These are phyloP conservation scores for Scelioninae gen. 2 DNA, from an alignment of 2,888 invertebrate genomes.

Conservation along the genomic window DNA sequence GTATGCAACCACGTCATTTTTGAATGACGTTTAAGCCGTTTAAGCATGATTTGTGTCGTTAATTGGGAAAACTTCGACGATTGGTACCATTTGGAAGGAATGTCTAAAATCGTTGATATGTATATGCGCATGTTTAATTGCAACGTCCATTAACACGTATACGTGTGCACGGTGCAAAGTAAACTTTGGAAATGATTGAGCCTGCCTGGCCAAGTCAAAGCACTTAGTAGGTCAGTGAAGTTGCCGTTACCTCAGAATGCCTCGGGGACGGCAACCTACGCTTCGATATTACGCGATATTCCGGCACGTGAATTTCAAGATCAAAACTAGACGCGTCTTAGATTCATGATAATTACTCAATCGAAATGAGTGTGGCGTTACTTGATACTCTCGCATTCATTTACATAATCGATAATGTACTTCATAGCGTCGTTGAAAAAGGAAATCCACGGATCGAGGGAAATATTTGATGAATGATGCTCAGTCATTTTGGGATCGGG, in stretches of 20 bases:
- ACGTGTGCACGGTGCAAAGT: constrained; percentile 6
- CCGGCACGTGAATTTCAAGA: constrained; percentile 34
- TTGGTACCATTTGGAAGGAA: constrained; percentile 1
- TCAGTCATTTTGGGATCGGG: no score
- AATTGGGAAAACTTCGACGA: background rate
- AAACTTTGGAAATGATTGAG: constrained; percentile 33
- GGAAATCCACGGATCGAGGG: background rate
- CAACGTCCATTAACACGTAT: constrained; percentile 21
- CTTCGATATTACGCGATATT: constrained; percentile 45
- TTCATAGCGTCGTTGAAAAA: background rate
- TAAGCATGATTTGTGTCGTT: no score
- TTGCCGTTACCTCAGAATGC: constrained; percentile 67
- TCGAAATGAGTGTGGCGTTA: constrained; percentile 14
- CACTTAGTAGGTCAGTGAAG: constrained; percentile 66
- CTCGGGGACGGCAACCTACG: constrained; percentile 56
- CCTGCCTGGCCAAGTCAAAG: constrained; percentile 29
- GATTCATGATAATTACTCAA: constrained; percentile 15
- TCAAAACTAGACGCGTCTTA: constrained; percentile 15
- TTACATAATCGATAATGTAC: background rate
- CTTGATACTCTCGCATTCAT: background rate
- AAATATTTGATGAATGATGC: background rate
- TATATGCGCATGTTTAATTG: constrained; percentile 20
- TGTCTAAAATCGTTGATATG: background rate
- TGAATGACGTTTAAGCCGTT: no score
- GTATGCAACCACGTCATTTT: background rate